Base-by-base conservation (phyloP, 2,113 vertebrate genomes). In the Oncorhynchus mykiss region DNA sequence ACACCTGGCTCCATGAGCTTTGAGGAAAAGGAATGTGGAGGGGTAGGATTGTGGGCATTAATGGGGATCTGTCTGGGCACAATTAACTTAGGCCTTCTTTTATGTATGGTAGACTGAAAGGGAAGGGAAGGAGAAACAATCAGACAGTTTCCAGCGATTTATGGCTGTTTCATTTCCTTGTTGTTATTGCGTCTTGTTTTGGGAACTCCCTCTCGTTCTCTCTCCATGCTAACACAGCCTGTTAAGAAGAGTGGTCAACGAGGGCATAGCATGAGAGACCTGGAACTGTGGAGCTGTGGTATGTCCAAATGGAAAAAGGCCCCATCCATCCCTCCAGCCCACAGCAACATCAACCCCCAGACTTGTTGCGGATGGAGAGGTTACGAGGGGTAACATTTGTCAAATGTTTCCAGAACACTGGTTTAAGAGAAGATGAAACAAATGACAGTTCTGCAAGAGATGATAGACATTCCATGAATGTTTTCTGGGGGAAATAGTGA, bases 131-230 rank as follows among this genome's bases (percentile, higher is more conserved):
- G 39, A 11, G 39, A 45, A 45, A 72, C 72, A 8, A 75, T 73
- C 84, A 84, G 86, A 87, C 80, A 73, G 79, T 70, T 74, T 62
- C 20, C 67, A 77, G 84, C 24, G 45, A 74, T 81, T 82, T 66
- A 78, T 84, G 70, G 34, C 72, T 83, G 70, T 70, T 69, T 84
- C 79, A 90, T 80, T 74, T 73, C 81, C 68, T 75, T 64, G 67
- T 67, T 78, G 69, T 83, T 90, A 88, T 83, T 66, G 69, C 76
- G 76, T 62, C 72, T 74, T 77, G 68, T 74, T 77, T 76, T 22
- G 67, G 71, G 18, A 78, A 80, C 29, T 31, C 25, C 25, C 66
- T 31, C 66, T 67, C 29, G 12, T 29, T 18, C 77, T 75, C 65
- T 1, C 0, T 29, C 27, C 20, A 65, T 65, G 74, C 39, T 34